A percentile compares a stretch with the other conserved stretches of the same genome.
Conservation (phyloP, 2,888 invertebrate genomes). For the Melanostoma mellinum region DNA sequence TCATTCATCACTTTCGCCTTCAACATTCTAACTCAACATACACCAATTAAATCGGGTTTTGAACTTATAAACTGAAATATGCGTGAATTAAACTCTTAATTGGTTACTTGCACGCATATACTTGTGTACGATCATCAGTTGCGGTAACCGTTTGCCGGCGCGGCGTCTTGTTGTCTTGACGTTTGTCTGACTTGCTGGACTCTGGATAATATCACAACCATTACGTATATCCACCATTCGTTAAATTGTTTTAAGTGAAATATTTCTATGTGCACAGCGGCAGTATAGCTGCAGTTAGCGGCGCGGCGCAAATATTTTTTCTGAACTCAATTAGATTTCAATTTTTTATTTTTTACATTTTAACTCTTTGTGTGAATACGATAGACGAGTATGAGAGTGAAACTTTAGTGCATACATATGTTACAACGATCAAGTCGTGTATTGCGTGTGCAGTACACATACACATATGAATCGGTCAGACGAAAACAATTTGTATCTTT, state of each 20-base stretch:
- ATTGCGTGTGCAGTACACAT: constrained; percentile 40
- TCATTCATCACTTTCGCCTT: constrained; percentile 7
- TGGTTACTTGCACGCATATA: constrained; percentile 53
- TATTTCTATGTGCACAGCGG: constrained; percentile 3
- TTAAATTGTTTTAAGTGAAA: constrained; percentile 26
- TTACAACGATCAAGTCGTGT: constrained; percentile 23
- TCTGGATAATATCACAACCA: constrained; percentile 30
- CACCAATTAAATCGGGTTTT: constrained; percentile 40
- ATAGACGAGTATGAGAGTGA: constrained; percentile 37
- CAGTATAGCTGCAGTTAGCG: background rate
- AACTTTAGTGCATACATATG: constrained; percentile 38
- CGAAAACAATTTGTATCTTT: constrained; percentile 61
- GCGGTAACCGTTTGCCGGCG: background rate
- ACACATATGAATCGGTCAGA: constrained; percentile 49
- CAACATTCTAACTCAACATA: constrained; percentile 8
- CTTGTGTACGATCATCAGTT: constrained; percentile 3
- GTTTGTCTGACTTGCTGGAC: constrained; percentile 31
- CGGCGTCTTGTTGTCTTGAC: constrained; percentile 14
- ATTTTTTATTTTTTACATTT: constrained; percentile 1
- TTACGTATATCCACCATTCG: constrained; percentile 21
- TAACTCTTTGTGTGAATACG: constrained; percentile 17
- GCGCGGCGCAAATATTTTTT: constrained; percentile 3
- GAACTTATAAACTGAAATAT: constrained; percentile 40
- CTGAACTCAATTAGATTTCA: constrained; percentile 54
- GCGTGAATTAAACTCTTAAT: constrained; percentile 47